Base-by-base conservation (phyloP, 92 coral and sea anemone genomes). In the Ricordea florida region DNA sequence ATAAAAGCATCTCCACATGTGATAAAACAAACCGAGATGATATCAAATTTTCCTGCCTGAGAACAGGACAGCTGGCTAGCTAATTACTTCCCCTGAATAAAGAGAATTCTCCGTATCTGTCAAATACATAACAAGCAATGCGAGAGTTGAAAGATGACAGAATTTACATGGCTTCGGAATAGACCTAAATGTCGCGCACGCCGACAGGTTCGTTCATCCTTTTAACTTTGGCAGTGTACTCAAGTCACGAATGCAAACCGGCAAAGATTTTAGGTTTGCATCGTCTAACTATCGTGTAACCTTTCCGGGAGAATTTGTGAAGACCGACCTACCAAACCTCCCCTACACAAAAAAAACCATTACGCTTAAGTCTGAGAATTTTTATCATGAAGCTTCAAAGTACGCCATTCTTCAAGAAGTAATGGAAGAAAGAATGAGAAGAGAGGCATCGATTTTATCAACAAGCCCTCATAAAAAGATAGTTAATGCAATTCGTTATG, bases 401-500 rank as follows among this genome's bases (percentile, higher is more conserved):
- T 31, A 30, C 48, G 73, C 77, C 17, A 32, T 57, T 4, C 84
- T 88, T 11, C 56, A 78, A 37, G 75, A 76, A 2, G 45, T 86
- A 23, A 78, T 90, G 92, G 92, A 86, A 7, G 96, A 90, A 36
- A 49, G 92, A 55, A 83, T 90, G 89, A 74, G 41, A 29, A 74
- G 96, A 21, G 96, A 90, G 22, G 87, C 86, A 42, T 62, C 80
- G 1, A 90, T 90, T 60, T 46, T 90, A 46, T 81, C 96, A 15
- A 82, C 92, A 34, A 90, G 96, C 27, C 96, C 96, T 14, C 96
- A 90, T 24, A 86, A 68, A 50, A 45, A 37, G 44, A 84, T 90
- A 43, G 92, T 77, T 6, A 83, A 87, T 34, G 90, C 96, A 6
- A 79, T 90, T 1, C 80, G 83, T 15, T 87, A 83, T 29, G 96